Evolutionary conservation across 2,113 vertebrate species (phyloP).

Genomic region (Geococcyx californianus): DNA sequence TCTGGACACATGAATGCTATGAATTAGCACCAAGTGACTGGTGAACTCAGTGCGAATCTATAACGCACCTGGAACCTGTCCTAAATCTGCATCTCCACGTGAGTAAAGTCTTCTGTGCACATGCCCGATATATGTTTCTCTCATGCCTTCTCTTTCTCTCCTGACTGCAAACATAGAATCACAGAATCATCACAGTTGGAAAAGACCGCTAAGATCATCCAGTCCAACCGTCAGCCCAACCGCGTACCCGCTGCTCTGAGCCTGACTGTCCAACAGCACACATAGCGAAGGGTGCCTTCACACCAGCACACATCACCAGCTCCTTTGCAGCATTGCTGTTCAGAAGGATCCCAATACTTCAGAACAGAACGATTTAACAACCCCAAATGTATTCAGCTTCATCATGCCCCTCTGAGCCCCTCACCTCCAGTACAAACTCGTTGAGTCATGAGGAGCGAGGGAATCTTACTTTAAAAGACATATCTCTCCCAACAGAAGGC

Average conservation of each 20-base stretch:
- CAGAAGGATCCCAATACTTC: not conserved
- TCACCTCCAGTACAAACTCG: not conserved
- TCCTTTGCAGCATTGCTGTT: not conserved
- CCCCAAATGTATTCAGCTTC: not conserved
- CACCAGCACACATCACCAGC: not conserved
- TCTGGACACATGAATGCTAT: not conserved
- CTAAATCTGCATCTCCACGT: not conserved
- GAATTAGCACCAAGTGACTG: not conserved
- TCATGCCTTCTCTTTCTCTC: not conserved
- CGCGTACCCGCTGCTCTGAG: rapidly evolving
- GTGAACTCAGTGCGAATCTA: not conserved
- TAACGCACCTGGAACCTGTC: not conserved
- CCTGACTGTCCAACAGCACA: not conserved
- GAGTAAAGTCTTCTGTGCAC: not conserved
- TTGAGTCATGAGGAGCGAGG: not conserved
- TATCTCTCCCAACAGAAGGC: not conserved
- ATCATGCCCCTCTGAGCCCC: not conserved
- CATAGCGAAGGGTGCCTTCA: not conserved
- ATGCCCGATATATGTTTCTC: rapidly evolving
- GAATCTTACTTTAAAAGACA: not conserved
- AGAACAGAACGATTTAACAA: not conserved
- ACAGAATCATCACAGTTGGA: too few relatives aligned
- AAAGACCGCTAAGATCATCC: too few relatives aligned
- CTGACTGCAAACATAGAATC: not conserved
- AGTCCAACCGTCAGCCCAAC: too few relatives aligned